Conservation (phyloP, 2,888 invertebrate genomes). For the Alloplasta piceator region DNA sequence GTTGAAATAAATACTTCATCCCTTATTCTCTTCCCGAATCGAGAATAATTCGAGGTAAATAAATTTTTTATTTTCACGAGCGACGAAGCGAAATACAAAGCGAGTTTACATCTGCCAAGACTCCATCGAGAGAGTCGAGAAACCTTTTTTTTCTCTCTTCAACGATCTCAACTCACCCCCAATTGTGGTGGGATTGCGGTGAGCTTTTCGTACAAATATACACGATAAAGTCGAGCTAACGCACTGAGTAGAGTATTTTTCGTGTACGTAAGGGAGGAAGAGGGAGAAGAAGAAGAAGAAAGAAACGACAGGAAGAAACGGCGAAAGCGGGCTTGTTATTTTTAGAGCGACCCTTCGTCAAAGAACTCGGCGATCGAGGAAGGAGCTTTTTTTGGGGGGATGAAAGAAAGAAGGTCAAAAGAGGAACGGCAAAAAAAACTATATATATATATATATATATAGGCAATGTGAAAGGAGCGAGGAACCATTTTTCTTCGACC, state of each 20-base stretch:
- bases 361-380: slow-evolving; percentile 28
- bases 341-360: slow-evolving; percentile 48
- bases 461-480: slow-evolving; percentile 50
- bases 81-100: too few species aligned
- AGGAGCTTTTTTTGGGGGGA: slow-evolving; percentile 11
- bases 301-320: slow-evolving; percentile 9
- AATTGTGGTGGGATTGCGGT: too few species aligned
- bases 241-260: slow-evolving; percentile 19
- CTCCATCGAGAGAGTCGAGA: too few species aligned
- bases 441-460: not conserved
- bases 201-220: too few species aligned
- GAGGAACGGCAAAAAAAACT: slow-evolving; percentile 15
- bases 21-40: too few species aligned
- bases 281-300: not conserved
- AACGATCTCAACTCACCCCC: too few species aligned
- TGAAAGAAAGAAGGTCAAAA: slow-evolving; percentile 23
- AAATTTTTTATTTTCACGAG: too few species aligned
- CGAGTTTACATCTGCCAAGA: too few species aligned
- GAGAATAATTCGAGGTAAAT: too few species aligned
- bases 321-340: slow-evolving; percentile 40
- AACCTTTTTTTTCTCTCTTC: too few species aligned
- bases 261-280: not conserved
- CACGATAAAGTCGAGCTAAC: slow-evolving; percentile 21
- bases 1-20: too few species aligned
- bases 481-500: slow-evolving; percentile 60